These are phyloP conservation scores for Sinentomon sp. DNA, from an alignment of 2,888 invertebrate genomes.

Conservation along the genomic window DNA sequence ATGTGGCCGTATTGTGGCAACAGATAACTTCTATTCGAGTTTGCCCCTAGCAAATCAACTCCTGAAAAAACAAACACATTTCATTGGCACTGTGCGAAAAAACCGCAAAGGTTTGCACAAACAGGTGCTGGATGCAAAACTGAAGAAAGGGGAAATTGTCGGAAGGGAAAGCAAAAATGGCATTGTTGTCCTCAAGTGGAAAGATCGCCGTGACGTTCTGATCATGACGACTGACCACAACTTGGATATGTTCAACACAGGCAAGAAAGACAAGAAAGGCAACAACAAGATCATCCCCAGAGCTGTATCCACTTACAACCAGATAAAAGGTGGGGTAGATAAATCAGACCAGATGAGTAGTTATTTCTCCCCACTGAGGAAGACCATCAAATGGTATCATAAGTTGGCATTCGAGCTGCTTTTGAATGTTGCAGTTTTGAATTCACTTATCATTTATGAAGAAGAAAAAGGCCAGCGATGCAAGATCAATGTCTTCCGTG, in stretches of 20 bases:
- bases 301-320: constrained; percentile 5
- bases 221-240: constrained; percentile 5
- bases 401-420: constrained; percentile 4
- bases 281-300: constrained; percentile 1
- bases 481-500: no score
- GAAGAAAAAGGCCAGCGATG: no score
- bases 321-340: constrained; percentile 5
- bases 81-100: neutral
- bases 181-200: constrained; percentile 6
- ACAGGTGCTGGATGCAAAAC: constrained; percentile 4
- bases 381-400: constrained; percentile 6
- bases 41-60: neutral
- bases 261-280: neutral
- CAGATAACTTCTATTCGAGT: neutral
- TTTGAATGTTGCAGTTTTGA: neutral
- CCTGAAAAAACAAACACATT: neutral
- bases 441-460: no score
- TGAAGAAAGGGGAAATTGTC: constrained; percentile 6
- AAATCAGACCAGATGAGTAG: constrained; percentile 6
- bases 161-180: constrained; percentile 4
- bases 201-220: constrained; percentile 3
- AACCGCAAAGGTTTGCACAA: neutral
- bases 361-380: constrained; percentile 4
- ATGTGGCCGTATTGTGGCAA: neutral
- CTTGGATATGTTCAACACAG: neutral